These are phyloP conservation scores for Anthoscopus minutus DNA, from an alignment of 2,113 vertebrate species.

Conservation along the genomic window DNA sequence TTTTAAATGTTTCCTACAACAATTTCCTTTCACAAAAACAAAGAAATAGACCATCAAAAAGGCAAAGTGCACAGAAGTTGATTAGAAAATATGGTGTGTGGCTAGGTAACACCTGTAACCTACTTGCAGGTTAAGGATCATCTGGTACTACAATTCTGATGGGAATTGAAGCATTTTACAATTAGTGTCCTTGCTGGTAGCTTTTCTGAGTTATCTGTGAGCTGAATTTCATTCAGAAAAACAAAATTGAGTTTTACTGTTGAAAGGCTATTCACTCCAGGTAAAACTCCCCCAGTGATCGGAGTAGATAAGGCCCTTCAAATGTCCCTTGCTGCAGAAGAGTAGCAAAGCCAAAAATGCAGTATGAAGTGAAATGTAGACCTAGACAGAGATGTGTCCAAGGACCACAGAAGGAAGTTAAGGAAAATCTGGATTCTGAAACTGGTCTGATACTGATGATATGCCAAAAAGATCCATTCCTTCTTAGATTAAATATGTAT, in stretches of 20 bases:
- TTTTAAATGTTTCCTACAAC: background rate
- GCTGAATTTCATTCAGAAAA: background rate
- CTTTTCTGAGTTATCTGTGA: background rate
- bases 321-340: background rate
- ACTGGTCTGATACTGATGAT: background rate
- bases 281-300: background rate
- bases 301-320: background rate
- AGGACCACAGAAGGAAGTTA: background rate
- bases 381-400: background rate
- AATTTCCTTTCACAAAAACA: background rate
- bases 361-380: background rate
- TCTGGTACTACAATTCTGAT: background rate
- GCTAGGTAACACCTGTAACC: background rate
- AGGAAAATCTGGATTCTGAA: background rate
- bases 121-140: background rate
- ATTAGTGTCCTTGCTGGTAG: background rate
- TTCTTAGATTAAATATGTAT: background rate
- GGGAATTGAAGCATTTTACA: background rate
- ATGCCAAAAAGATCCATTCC: background rate
- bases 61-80: background rate
- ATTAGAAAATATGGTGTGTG: background rate
- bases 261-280: background rate
- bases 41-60: background rate
- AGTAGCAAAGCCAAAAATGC: background rate
- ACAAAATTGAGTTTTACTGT: background rate